These are phyloP conservation scores for Watsonalla cultraria DNA, from an alignment of 2,888 invertebrate species.

Conservation along the genomic window DNA sequence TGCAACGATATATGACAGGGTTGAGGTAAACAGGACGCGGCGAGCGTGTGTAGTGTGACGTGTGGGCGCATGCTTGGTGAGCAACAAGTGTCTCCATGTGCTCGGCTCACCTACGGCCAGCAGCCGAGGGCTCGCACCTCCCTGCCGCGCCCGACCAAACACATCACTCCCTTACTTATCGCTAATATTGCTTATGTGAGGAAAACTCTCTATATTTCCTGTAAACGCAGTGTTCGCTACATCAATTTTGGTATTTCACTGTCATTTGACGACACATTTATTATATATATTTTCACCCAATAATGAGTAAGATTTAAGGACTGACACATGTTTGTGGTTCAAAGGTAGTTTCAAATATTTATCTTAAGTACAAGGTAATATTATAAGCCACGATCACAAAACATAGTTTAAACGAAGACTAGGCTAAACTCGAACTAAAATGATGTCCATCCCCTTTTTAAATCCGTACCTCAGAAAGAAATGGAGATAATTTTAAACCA, in stretches of 20 bases:
- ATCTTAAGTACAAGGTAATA: too few relatives aligned
- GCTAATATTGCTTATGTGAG: conserved; percentile 16
- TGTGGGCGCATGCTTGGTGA: conserved; percentile 49
- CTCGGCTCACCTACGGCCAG: conserved; percentile 26
- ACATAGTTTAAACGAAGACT: too few relatives aligned
- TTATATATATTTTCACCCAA: too few relatives aligned
- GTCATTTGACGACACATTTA: conserved; percentile 5
- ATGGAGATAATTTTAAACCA: too few relatives aligned
- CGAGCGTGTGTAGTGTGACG: conserved; percentile 15
- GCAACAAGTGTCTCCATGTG: conserved; percentile 75
- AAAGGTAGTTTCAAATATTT: too few relatives aligned
- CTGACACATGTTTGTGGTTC: too few relatives aligned
- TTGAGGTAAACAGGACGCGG: conserved; percentile 6
- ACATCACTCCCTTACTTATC: conserved; percentile 27
- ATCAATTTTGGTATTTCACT: conserved; percentile 4
- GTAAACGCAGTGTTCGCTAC: conserved; percentile 4
- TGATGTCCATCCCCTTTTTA: too few relatives aligned
- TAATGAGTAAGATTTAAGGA: too few relatives aligned
- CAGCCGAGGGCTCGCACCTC: background rate
- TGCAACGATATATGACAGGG: background rate
- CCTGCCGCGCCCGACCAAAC: conserved; percentile 9
- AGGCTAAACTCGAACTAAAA: too few relatives aligned
- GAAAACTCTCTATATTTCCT: conserved; percentile 8
- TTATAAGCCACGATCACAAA: too few relatives aligned
- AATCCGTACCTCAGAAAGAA: too few relatives aligned